Base-by-base conservation (phyloP, 1,140 invertebrate genomes). In the Nasonia vitripennis region DNA sequence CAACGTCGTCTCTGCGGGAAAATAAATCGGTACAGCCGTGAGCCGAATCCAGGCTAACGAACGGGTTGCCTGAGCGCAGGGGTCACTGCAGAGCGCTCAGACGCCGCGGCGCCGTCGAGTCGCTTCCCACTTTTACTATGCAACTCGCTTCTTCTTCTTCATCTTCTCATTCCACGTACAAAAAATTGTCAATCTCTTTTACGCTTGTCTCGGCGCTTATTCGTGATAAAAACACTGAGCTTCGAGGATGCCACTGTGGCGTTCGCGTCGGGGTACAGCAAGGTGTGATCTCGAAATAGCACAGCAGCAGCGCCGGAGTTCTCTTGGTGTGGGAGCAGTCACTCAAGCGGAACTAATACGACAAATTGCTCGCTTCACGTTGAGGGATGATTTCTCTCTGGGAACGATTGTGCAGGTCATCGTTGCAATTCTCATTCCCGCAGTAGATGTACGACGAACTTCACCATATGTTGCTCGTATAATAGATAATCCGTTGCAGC, bases 21-120 rank as follows among this genome's bases (percentile, higher is more conserved):
- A 74, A 87, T 91, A 86, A 10, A 17, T 62, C 20, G 20, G 17
- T n/a, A 62, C 17, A n/a, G 4, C 27, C 27, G 27, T 27, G 27
- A 27, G 27, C 17, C 55, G 55, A 62, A 62, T 62, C 55, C 20
- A 62, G 20, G 55, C 55, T 62, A 62, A 62, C 20, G 55, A 62
- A 62, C 55, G 55, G 55, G 55, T 62, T 62, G 55, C 55, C 20
- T n/a, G 20, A n/a, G 55, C 55, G 6, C 55, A 62, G 20, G 55
- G 55, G 55, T n/a, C 55, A 62, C 5, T n/a, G 20, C 20, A 62
- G 34, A 37, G 14, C 55, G 55, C 55, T 62, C 55, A 62, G 55
- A 62, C 20, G 17, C 55, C 17, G 4, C 5, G 55, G 55, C 20
- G 55, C 17, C 55, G 20, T 62, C 17, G 17, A 62, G 55, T 62